Evolutionary conservation across 2,113 vertebrate genomes (phyloP), one percentile per base, ranked within the genome.

Genomic region (Montifringilla adamsi): DNA sequence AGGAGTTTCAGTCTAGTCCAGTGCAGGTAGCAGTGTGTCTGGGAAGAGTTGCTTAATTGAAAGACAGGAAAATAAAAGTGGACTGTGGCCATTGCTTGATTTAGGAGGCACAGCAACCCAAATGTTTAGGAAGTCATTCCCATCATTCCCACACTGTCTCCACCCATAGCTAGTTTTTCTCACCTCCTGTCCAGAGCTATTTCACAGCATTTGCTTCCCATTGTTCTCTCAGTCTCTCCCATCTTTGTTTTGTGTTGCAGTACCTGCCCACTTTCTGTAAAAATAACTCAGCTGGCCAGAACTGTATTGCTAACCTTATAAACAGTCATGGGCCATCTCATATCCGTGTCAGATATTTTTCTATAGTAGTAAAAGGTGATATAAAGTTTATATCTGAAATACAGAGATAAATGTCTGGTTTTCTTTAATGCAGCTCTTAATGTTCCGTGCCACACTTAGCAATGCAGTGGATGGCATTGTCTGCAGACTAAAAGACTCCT

Each of bases 401-500:
- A 37, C n/a, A 53, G 21, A 74, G 62, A 56, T 73, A 60, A 70
- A 41, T 47, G 64, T 43, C 64, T 89, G 79, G 13, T 33, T 86
- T 88, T 76, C 84, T 93, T 93, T 86, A 82, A 83, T 79, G 72
- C 39, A 69, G 70, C 66, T 77, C 84, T 92, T 89, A 44, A 72
- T 90, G 92, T 84, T 94, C 52, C 19, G 1, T 66, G 31, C 67
- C 55, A 87, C 70, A 70, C 43, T 86, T 95, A 74, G 64, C 44
- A 90, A 24, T 49, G 49, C 69, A 58, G 52, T 28, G 11, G 68
- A 46, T 47, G 46, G 56, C 49, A 50, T 53, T 79, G 59, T 77
- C 68, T 77, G 67, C 76, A 96, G 86, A 88, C 89, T 73, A 4
- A 73, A 73, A 89, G 85, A 55, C 87, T 94, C 46, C 62, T 84